These are phyloP conservation scores for Gryllus bimaculatus DNA, from an alignment of 1,140 invertebrate genomes.

Conservation along the genomic window DNA sequence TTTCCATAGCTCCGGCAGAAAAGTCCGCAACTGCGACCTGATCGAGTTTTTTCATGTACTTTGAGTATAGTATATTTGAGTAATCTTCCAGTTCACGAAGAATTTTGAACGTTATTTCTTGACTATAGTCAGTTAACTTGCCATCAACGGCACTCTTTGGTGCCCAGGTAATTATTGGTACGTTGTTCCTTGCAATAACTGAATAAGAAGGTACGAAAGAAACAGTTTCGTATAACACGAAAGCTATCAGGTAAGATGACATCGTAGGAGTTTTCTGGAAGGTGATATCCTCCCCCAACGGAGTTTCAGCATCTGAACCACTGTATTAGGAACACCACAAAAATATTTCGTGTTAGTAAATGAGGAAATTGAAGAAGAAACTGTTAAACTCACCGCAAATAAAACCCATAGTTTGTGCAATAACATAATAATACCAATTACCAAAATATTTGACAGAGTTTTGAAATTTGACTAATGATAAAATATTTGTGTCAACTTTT, in stretches of 20 bases:
- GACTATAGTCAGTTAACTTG: not conserved
- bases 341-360: too few species aligned
- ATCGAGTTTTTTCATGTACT: not conserved
- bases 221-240: slow-evolving; percentile 53
- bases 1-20: slow-evolving; percentile 79
- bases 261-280: slow-evolving; percentile 63
- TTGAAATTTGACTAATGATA: too few species aligned
- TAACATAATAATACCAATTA: too few species aligned
- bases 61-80: not conserved
- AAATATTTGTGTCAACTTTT: too few species aligned
- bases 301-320: too few species aligned
- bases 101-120: not conserved
- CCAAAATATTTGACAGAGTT: too few species aligned
- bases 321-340: too few species aligned
- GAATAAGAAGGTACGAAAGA: not conserved
- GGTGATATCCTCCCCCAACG: slow-evolving; percentile 32
- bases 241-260: slow-evolving; percentile 74
- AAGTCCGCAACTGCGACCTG: not conserved
- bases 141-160: not conserved
- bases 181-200: not conserved
- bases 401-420: too few species aligned
- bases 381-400: too few species aligned
- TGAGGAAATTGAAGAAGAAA: too few species aligned
- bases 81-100: not conserved
- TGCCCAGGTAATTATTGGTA: not conserved